Evolutionary conservation across 2,113 vertebrate species (phyloP).

Genomic region (Melanerpes formicivorus): DNA sequence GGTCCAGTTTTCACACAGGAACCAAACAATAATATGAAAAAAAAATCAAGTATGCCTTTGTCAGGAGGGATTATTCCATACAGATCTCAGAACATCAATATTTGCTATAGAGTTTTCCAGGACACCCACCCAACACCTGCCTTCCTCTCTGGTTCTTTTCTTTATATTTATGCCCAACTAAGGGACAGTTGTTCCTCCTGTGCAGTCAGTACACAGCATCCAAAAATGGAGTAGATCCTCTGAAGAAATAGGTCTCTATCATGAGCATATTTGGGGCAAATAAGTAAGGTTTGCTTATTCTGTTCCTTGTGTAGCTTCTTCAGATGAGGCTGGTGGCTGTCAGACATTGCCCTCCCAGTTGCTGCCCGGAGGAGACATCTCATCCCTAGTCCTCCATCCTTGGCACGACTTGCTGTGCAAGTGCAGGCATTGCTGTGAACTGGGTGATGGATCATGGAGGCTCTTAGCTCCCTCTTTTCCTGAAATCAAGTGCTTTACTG

Average conservation of each 20-base stretch:
- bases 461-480: background rate
- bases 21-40: background rate
- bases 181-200: fast-evolving
- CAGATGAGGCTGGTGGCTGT: background rate
- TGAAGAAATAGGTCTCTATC: background rate
- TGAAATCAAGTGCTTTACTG: background rate
- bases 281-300: background rate
- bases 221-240: background rate
- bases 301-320: background rate
- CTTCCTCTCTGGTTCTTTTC: background rate
- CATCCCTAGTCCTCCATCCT: background rate
- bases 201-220: background rate
- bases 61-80: background rate
- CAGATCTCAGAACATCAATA: background rate
- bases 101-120: background rate
- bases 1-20: background rate
- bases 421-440: background rate
- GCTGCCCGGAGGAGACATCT: background rate
- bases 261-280: background rate
- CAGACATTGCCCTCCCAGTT: background rate
- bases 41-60: background rate
- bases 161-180: background rate
- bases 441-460: background rate
- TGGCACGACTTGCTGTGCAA: background rate
- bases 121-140: background rate